phyloP scores from a whole-genome alignment of 2,797 vertebrate genomes.

The Gastrophryne carolinensis region DNA sequence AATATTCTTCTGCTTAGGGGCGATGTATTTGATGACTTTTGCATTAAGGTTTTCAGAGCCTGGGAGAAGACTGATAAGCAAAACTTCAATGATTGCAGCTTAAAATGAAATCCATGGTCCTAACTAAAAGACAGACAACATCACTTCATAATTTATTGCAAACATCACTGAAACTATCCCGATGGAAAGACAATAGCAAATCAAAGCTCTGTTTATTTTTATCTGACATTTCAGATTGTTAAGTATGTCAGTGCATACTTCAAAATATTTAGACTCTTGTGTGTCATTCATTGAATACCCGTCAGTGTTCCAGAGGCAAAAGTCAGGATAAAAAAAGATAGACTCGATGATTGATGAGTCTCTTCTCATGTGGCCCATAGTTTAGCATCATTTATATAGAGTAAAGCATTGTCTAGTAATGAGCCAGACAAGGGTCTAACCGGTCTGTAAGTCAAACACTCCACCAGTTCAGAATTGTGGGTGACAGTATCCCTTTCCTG shows the following conservation, averaged over 20 bases:
- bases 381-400: too few relatives aligned
- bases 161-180: background rate
- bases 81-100: slow-evolving; percentile 29
- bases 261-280: background rate
- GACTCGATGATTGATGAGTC: too few relatives aligned
- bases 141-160: slow-evolving; percentile 7
- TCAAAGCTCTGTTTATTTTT: background rate
- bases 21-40: slow-evolving; percentile 17
- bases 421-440: too few relatives aligned
- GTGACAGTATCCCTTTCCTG: too few relatives aligned
- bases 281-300: background rate
- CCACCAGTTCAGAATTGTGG: too few relatives aligned
- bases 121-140: background rate
- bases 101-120: background rate
- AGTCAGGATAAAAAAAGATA: background rate
- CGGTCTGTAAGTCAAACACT: too few relatives aligned
- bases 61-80: slow-evolving; percentile 39
- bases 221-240: background rate
- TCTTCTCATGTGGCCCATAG: too few relatives aligned
- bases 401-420: too few relatives aligned
- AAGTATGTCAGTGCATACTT: background rate
- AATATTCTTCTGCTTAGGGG: slow-evolving; percentile 23
- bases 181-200: background rate
- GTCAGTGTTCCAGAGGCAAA: background rate
- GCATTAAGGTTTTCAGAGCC: slow-evolving; percentile 34